Evolutionary conservation across 2,888 invertebrate genomes (phyloP).

Genomic region (Actias luna): DNA sequence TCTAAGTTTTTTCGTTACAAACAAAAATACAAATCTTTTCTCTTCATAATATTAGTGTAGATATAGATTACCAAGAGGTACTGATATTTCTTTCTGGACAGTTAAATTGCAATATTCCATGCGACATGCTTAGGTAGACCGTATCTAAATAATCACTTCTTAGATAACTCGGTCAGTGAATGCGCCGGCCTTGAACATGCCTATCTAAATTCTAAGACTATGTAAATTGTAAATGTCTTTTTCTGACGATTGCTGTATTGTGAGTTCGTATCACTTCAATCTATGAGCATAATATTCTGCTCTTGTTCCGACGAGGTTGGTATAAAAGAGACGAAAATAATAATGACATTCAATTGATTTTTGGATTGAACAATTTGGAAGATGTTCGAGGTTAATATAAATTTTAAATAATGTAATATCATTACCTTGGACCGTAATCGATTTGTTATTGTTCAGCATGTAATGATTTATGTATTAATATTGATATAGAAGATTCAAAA

Average conservation of each 20-base stretch:
- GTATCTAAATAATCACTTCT: conserved; percentile 21
- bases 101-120: conserved; percentile 15
- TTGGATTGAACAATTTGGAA: conserved; percentile 17
- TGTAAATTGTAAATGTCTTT: too few species aligned
- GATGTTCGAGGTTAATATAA: conserved; percentile 26
- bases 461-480: neutral
- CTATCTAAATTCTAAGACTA: conserved; percentile 36
- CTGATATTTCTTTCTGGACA: neutral
- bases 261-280: conserved; percentile 21
- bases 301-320: conserved; percentile 12
- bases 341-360: conserved; percentile 17
- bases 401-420: conserved; percentile 31
- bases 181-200: conserved; percentile 66
- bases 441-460: conserved; percentile 19
- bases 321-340: conserved; percentile 20
- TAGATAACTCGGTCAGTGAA: conserved; percentile 58
- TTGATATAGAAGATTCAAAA: conserved; percentile 13
- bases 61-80: neutral
- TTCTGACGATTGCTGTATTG: conserved; percentile 24
- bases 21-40: too few species aligned
- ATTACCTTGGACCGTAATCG: conserved; percentile 39
- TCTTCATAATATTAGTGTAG: too few species aligned
- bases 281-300: conserved; percentile 17
- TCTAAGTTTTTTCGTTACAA: too few species aligned
- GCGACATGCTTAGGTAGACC: conserved; percentile 20